Conservation (phyloP, 2,888 invertebrate genomes). For the Clistopyga incitator region DNA sequence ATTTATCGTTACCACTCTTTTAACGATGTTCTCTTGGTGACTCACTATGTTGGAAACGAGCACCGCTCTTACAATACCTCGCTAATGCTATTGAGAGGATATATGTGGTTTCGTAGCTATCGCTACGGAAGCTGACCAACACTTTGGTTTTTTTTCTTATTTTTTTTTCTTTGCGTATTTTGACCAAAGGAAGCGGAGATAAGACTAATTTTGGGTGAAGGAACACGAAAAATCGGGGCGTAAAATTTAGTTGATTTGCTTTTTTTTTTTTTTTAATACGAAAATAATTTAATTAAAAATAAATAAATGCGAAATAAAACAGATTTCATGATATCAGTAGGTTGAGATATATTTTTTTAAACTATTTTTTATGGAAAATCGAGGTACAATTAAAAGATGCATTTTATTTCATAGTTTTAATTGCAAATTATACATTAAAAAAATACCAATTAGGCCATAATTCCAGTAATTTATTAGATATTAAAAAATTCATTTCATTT, state of each 20-base stretch:
- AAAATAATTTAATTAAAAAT: no score
- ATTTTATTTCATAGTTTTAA: no score
- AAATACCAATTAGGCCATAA: no score
- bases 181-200: neutral
- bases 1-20: conserved; percentile 27
- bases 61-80: neutral
- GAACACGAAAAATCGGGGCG: no score
- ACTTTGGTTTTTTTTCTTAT: neutral
- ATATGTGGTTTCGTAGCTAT: conserved; percentile 29
- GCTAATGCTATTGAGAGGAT: conserved; percentile 28
- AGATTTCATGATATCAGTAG: no score
- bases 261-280: neutral
- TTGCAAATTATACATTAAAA: no score
- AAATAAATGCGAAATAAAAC: no score
- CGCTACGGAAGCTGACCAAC: conserved; percentile 27
- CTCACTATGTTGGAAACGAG: conserved; percentile 45
- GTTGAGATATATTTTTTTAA: neutral
- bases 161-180: conserved; percentile 1
- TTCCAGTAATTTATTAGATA: no score
- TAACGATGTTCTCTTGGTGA: conserved; percentile 7
- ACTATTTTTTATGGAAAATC: no score
- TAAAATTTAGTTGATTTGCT: no score
- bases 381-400: no score
- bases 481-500: neutral
- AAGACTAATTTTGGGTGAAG: neutral